phyloP scores from a whole-genome alignment of 1,140 invertebrate species.

The Trichomalopsis sarcophagae region DNA sequence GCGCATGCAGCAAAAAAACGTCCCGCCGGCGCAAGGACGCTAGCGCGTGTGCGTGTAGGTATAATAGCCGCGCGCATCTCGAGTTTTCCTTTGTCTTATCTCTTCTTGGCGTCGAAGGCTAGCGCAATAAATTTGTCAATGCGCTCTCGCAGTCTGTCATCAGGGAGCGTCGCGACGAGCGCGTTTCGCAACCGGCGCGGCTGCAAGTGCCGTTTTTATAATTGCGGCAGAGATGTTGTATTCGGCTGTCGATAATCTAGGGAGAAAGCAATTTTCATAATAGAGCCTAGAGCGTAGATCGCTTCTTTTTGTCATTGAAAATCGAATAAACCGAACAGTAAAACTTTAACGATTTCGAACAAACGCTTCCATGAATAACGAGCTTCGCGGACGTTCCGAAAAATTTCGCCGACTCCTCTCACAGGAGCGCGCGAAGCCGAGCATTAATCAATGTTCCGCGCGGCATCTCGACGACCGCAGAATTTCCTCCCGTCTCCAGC shows the following conservation, averaged over 20 bases:
- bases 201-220: not conserved
- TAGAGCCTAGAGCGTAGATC: no score
- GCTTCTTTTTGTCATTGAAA: no score
- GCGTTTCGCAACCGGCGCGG: not conserved
- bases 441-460: no score
- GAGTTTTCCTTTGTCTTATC: not conserved
- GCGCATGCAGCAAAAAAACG: not conserved
- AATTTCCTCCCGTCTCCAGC: not conserved
- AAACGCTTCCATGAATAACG: no score
- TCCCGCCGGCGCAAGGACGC: not conserved
- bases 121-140: conserved; percentile 1
- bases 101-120: not conserved
- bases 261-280: no score
- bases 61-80: not conserved
- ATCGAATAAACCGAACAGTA: no score
- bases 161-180: not conserved
- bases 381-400: no score
- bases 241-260: no score
- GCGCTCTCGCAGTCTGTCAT: not conserved
- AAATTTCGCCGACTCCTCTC: no score
- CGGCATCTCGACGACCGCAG: not conserved
- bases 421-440: no score
- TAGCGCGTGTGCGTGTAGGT: not conserved
- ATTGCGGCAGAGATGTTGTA: no score
- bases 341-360: no score